These are phyloP conservation scores for Pygoscelis antarcticus DNA, from an alignment of 2,113 vertebrate genomes.

Conservation along the genomic window DNA sequence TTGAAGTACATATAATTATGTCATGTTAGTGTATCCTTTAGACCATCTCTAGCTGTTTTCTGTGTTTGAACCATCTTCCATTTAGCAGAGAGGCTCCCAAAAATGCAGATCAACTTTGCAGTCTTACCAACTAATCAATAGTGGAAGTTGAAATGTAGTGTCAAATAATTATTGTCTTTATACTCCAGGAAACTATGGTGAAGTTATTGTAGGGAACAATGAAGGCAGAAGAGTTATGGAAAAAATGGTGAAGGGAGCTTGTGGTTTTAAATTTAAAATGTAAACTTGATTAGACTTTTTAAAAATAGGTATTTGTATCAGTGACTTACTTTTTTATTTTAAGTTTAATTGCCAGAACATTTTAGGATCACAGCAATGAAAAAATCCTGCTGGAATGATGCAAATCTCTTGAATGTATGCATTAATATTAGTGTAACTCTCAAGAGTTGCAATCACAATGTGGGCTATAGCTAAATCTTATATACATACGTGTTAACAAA, in stretches of 20 bases:
- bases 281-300: background rate
- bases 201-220: background rate
- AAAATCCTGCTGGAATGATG: background rate
- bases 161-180: conserved; percentile 11
- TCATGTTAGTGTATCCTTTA: background rate
- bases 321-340: background rate
- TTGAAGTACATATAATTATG: background rate
- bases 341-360: background rate
- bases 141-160: background rate
- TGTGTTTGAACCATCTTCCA: background rate
- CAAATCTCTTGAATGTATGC: background rate
- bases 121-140: background rate
- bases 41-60: background rate
- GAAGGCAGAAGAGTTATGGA: background rate
- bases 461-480: background rate
- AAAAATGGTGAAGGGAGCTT: background rate
- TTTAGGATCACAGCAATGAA: background rate
- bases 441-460: background rate
- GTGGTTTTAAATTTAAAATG: background rate
- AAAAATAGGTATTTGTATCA: background rate
- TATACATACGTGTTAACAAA: background rate
- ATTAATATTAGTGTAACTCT: background rate
- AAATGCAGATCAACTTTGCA: background rate
- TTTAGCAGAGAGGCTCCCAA: background rate
- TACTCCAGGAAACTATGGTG: background rate